Percentiles rank a stretch among this genome's conserved stretches.
Evolutionary conservation across 2,797 vertebrate genomes (phyloP).

Genomic region (Selene dorsalis): DNA sequence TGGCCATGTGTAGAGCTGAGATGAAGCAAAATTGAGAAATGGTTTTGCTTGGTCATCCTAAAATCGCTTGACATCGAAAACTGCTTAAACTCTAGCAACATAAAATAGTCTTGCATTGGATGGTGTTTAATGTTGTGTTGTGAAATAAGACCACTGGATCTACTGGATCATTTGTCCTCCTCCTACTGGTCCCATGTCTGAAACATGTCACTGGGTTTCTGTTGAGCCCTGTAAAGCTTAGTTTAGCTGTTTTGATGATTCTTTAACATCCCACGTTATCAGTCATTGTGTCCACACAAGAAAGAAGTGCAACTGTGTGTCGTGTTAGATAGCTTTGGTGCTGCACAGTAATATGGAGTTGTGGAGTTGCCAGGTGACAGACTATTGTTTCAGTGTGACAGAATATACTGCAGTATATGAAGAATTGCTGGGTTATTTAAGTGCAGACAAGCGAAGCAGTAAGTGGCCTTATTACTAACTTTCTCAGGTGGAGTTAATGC

Average conservation of each 20-base stretch:
- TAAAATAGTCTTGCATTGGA: background rate
- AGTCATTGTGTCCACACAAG: slow-evolving; percentile 1
- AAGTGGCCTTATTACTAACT: slow-evolving; percentile 50
- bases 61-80: background rate
- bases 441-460: slow-evolving; percentile 47
- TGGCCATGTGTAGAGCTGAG: background rate
- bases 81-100: background rate
- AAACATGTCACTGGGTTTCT: slow-evolving; percentile 15
- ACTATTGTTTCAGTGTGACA: slow-evolving; percentile 47
- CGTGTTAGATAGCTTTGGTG: slow-evolving; percentile 4
- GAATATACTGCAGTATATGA: slow-evolving; percentile 30
- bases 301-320: slow-evolving; percentile 7
- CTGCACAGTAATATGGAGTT: background rate
- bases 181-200: slow-evolving; percentile 2
- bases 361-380: slow-evolving; percentile 25
- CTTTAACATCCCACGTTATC: slow-evolving; percentile 13
- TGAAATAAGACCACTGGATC: background rate
- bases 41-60: background rate
- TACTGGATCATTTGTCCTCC: too few relatives aligned
- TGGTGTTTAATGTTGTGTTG: background rate
- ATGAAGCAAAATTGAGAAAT: slow-evolving; percentile 3
- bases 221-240: slow-evolving; percentile 16
- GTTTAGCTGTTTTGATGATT: slow-evolving; percentile 25
- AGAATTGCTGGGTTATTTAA: slow-evolving; percentile 45
- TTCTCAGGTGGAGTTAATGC: slow-evolving; percentile 55